Base-by-base conservation (phyloP, 2,888 invertebrate species). In the Leptopilina syphax region DNA sequence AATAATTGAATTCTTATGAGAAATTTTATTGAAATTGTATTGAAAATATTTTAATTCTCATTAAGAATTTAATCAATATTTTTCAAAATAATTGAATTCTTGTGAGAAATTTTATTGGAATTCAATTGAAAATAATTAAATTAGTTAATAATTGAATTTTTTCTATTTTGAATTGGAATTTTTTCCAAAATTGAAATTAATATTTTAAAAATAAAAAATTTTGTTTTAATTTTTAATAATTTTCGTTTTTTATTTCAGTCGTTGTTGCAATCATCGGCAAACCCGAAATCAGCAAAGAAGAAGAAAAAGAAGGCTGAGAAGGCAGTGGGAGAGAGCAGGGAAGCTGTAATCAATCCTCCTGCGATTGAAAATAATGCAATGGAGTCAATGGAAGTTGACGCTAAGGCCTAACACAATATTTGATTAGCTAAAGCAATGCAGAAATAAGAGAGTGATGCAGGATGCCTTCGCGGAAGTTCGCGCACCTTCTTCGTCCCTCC, bases 281-380 rank as follows among this genome's bases (percentile, higher is more conserved):
- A 95, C 84, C 94, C 96, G 73, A 97, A 97, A 92, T 94, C 96
- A 41, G 96, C 96, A 87, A 98, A 97, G 93, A 96, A 96, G 94
- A 97, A 97, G 95, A 97, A 97, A 94, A 97, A 97, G 96, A 96
- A 96, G 95, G 95, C 95, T 84, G 94, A 95, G 85, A 95, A 94
- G 83, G 93, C 93, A 77, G 93, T 93, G 85, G 90, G 90, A 79
- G 93, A 94, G 41, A 73, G 9, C 34, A 57, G 73, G 34, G 73
- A 73, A n/a, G 54, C 73, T 0, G 73, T 73, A 5, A 65, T 12
- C 12, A 65, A 34, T 65, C 65, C 65, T 41, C 73, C 67, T 47
- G 67, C 9, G 18, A 44, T 44, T 18, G 67, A 67, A 7, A 67
- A 44, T 41, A 41, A 44, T 47, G 44, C 54, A 57, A 73, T 73